These are phyloP conservation scores for Yponomeuta malinellus DNA, from an alignment of 2,888 invertebrate species.

Conservation along the genomic window DNA sequence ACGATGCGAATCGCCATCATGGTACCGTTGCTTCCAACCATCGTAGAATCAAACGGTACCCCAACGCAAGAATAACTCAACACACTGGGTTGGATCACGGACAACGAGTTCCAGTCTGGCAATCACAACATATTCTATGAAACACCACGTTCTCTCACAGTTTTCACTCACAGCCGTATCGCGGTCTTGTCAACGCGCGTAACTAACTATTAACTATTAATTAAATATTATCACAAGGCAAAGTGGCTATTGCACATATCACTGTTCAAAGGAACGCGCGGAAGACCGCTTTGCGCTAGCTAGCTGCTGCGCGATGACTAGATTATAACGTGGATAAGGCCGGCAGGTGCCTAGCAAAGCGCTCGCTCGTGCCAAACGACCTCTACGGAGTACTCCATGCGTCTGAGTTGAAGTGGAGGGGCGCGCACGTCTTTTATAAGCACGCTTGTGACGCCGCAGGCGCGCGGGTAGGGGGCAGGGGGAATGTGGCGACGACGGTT, in stretches of 20 bases:
- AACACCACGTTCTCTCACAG: conserved; percentile 41
- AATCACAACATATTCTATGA: conserved; percentile 67
- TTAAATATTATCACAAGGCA: conserved; percentile 71
- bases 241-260: conserved; percentile 74
- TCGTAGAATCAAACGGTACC: conserved; percentile 67
- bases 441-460: conserved; percentile 56
- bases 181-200: conserved; percentile 54
- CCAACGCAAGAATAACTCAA: conserved; percentile 65
- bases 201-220: conserved; percentile 66
- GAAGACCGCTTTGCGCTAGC: conserved; percentile 69
- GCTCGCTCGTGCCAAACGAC: conserved; percentile 78
- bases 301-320: conserved; percentile 72
- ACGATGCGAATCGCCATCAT: conserved; percentile 93
- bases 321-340: conserved; percentile 69
- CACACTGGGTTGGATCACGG: conserved; percentile 69
- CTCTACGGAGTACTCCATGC: conserved; percentile 78
- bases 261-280: conserved; percentile 74
- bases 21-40: conserved; percentile 91
- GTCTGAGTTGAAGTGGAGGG: conserved; percentile 73
- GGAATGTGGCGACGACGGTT: conserved; percentile 57
- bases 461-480: conserved; percentile 29
- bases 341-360: conserved; percentile 78
- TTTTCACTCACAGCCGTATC: conserved; percentile 73
- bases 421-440: conserved; percentile 66
- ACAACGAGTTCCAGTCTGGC: conserved; percentile 70